A percentile compares a stretch with the other conserved stretches of the same genome.
Evolutionary conservation across 35 echinoderm and acorn worm species (phyloP).

Genomic region (Heliocidaris tuberculata): DNA sequence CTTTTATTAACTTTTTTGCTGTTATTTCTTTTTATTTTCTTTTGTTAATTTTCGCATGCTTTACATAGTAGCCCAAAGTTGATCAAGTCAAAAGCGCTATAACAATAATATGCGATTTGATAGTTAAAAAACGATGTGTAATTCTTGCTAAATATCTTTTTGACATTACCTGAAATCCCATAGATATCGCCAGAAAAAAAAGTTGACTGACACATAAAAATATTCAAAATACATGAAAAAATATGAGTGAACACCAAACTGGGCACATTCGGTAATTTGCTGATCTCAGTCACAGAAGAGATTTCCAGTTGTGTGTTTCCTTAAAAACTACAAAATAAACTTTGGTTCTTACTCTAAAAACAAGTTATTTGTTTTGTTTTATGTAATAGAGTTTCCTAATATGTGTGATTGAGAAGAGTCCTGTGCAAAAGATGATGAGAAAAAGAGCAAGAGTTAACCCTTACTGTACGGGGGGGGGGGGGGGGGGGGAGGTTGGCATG

Average conservation of each 20-base stretch:
- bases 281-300: background rate
- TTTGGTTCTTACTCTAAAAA: slow-evolving; percentile 40
- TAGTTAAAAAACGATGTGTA: background rate
- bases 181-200: slow-evolving; percentile 4
- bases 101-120: background rate
- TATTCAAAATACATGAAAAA: background rate
- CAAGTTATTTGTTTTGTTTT: background rate
- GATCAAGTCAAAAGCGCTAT: background rate
- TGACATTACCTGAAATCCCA: background rate
- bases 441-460: background rate
- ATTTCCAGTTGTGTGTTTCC: slow-evolving; percentile 31
- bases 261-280: background rate
- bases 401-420: background rate
- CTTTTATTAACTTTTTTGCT: background rate
- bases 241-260: background rate
- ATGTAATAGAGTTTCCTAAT: background rate
- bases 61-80: background rate
- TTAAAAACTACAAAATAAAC: slow-evolving; percentile 39
- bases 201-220: slow-evolving; percentile 12
- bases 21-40: background rate
- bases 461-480: too few species aligned
- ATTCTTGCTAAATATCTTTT: background rate
- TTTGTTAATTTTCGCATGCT: slow-evolving; percentile 1
- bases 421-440: background rate
- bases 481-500: too few species aligned